phyloP scores from a whole-genome alignment of 2,888 invertebrate genomes.

The Cerceris rybyensis region DNA sequence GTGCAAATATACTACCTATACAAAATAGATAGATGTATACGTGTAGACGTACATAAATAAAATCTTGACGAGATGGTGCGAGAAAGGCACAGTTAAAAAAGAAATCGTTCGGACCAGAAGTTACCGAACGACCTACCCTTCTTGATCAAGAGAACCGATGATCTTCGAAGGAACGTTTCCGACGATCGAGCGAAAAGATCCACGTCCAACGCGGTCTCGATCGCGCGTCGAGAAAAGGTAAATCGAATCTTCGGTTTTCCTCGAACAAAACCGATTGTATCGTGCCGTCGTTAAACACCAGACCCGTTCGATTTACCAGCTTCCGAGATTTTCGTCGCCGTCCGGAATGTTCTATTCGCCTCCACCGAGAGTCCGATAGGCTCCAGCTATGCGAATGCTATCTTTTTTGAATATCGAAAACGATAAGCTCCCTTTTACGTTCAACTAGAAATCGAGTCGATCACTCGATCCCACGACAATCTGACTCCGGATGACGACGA shows the following conservation, averaged over 20 bases:
- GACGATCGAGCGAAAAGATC: conserved; percentile 4
- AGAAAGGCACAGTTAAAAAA: conserved; percentile 42
- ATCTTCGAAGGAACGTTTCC: conserved; percentile 4
- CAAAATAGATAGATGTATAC: conserved; percentile 37
- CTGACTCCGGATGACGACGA: conserved; percentile 12
- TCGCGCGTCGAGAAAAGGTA: neutral
- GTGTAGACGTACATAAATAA: conserved; percentile 52
- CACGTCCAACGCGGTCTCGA: conserved; percentile 28
- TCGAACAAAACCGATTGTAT: no score
- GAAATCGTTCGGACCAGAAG: conserved; percentile 36
- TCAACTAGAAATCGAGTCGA: no score
- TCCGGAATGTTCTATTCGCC: neutral
- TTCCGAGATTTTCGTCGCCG: conserved; percentile 3
- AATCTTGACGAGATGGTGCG: conserved; percentile 39
- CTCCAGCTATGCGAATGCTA: no score
- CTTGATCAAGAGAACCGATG: neutral
- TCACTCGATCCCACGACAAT: neutral
- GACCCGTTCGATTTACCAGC: neutral
- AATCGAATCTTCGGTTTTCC: no score
- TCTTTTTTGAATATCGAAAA: neutral
- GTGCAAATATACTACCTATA: conserved; percentile 49
- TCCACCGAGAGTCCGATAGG: no score
- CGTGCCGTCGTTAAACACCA: no score
- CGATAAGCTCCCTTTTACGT: neutral
- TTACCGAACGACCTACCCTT: conserved; percentile 19